These are phyloP conservation scores for Harpagifer antarcticus DNA, from an alignment of 2,797 vertebrate genomes.

Conservation along the genomic window DNA sequence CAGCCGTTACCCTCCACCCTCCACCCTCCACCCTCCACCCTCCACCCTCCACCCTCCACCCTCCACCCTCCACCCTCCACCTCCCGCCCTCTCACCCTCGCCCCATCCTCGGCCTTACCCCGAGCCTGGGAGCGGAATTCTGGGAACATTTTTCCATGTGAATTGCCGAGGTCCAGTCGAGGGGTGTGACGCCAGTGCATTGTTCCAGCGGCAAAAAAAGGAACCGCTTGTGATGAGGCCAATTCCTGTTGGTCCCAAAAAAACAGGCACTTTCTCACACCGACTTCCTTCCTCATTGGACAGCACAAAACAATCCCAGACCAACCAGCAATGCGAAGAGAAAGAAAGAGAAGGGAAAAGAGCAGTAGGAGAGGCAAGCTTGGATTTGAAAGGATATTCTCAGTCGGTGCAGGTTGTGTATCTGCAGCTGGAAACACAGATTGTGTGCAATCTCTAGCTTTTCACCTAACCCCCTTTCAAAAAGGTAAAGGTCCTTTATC, in stretches of 20 bases:
- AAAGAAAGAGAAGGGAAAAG: slow-evolving; percentile 66
- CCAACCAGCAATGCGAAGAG: slow-evolving; percentile 75
- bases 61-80: slow-evolving; percentile 72
- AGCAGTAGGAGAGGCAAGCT: slow-evolving; percentile 49
- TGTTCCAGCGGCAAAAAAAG: slow-evolving; percentile 88
- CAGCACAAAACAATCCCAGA: slow-evolving; percentile 87
- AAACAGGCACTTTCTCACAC: slow-evolving; percentile 91
- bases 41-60: slow-evolving; percentile 77
- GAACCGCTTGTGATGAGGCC: slow-evolving; percentile 89
- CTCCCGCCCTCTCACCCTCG: slow-evolving; percentile 78
- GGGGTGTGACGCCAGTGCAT: slow-evolving; percentile 89
- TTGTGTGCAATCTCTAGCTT: slow-evolving; percentile 36
- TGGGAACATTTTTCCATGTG: slow-evolving; percentile 90
- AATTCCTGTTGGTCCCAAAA: slow-evolving; percentile 89
- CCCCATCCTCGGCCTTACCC: slow-evolving; percentile 82
- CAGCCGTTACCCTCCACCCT: slow-evolving; percentile 65
- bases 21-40: slow-evolving; percentile 74
- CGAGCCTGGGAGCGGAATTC: slow-evolving; percentile 88
- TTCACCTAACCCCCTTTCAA: slow-evolving; percentile 58
- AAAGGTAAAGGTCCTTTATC: slow-evolving; percentile 63
- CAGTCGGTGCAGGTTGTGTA: slow-evolving; percentile 54
- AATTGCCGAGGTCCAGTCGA: slow-evolving; percentile 86
- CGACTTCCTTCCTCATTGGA: slow-evolving; percentile 88
- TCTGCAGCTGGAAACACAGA: slow-evolving; percentile 46
- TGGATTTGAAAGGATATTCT: slow-evolving; percentile 44